Conservation (phyloP, 2,113 vertebrate species). For the Muscicapa adusta region DNA sequence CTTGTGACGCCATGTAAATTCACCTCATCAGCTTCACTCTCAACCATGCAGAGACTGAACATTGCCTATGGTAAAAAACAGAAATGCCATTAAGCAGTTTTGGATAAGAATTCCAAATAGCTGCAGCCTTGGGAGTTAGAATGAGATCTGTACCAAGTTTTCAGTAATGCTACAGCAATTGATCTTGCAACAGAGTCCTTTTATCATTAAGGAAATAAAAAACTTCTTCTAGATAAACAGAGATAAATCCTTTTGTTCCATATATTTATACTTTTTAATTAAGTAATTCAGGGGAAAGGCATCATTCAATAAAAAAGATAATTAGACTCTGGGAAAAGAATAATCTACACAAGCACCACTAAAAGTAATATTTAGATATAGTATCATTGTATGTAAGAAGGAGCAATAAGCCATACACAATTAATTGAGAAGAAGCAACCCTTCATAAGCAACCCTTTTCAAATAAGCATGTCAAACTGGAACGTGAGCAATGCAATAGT, state of each 20-base stretch:
- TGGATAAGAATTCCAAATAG: background rate
- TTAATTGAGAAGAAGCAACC: background rate
- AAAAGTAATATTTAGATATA: background rate
- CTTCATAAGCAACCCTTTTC: background rate
- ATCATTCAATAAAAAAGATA: background rate
- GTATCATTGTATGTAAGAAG: background rate
- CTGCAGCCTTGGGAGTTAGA: background rate
- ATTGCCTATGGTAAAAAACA: conserved; percentile 81
- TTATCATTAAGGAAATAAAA: background rate
- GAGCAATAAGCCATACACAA: background rate
- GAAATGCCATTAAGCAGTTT: background rate
- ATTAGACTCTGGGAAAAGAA: background rate
- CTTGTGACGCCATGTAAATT: conserved; percentile 92
- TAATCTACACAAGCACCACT: background rate
- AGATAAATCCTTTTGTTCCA: background rate
- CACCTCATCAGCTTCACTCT: conserved; percentile 95
- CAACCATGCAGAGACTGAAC: conserved; percentile 98
- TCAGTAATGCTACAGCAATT: background rate
- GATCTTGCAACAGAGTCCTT: background rate
- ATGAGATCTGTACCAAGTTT: background rate
- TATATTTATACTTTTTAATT: background rate
- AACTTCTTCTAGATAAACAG: background rate
- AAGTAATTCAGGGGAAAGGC: background rate
- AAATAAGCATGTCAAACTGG: background rate
- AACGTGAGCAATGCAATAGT: background rate